Percentiles rank a stretch among this genome's conserved stretches.
Evolutionary conservation across 2,797 vertebrate species (phyloP).

Genomic region (Anguilla anguilla): DNA sequence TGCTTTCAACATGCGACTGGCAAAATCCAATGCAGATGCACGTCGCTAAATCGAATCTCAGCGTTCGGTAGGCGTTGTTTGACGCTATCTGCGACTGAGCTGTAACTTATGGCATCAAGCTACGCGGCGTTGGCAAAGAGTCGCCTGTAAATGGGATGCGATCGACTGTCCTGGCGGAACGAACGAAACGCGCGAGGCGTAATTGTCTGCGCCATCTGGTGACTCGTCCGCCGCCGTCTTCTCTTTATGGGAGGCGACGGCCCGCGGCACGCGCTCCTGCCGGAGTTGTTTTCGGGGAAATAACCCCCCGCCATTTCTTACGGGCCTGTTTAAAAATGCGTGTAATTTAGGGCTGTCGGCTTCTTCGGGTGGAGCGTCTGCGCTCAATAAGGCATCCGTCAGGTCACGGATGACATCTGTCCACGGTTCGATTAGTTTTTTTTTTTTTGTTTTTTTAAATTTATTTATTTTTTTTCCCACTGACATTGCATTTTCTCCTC

Average conservation of each 20-base stretch:
- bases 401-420: neutral
- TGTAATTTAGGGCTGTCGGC: neutral
- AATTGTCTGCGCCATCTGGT: neutral
- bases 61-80: neutral
- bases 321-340: neutral
- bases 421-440: neutral
- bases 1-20: neutral
- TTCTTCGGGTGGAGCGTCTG: neutral
- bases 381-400: neutral
- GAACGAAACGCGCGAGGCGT: neutral
- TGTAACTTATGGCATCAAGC: neutral
- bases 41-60: neutral
- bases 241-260: neutral
- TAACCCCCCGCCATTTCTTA: neutral
- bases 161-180: neutral
- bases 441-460: no score
- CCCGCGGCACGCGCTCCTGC: neutral
- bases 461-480: no score
- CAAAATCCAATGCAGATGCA: neutral
- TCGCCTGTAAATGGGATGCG: neutral
- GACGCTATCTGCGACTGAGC: neutral
- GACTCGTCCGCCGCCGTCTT: neutral
- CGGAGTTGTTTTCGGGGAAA: neutral
- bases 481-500: neutral
- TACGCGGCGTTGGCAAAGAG: neutral